Evolutionary conservation across 2,113 vertebrate genomes (phyloP), one percentile per base, ranked within the genome.

Genomic region (Atlantisia rogersi): DNA sequence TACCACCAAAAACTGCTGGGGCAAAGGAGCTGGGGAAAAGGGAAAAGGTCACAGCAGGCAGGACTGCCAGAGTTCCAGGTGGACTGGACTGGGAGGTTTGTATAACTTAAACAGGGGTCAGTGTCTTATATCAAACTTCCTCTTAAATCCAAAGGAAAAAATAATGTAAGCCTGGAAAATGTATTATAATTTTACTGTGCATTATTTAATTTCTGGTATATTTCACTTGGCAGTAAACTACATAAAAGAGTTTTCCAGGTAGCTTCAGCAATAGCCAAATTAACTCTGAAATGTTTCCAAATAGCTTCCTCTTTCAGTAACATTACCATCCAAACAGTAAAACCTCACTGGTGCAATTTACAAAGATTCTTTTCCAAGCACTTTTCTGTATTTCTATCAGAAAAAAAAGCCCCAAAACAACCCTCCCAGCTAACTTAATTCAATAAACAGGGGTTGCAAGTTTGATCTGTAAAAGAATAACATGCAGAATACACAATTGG

Each of bases 1-100:
- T 46, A 52, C 35, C 25, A 53, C 32, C 44, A 80, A 29, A 29
- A 52, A 73, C 28, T 48, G 31, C 17, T 50, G n/a, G 46, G 44
- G 20, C 46, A 59, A 20, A 55, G 20, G 9, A 1, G 0, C 0
- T 0, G 12, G 2, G 3, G n/a, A 25, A 37, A 24, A 40, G 5
- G 28, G 19, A 18, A 85, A 74, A 88, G 31, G 32, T 37, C 25
- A 71, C 21, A 63, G 26, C 4, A 74, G 31, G 22, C 10, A 39
- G 48, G 25, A 65, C 9, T 59, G 42, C 11, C 68, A 21, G 67
- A 52, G 13, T 78, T 92, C 71, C 44, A 58, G 17, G 17, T 46
- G 44, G 42, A 12, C 46, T 13, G 5, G 28, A 48, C 48, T 14
- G 29, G 60, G 39, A 92, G 44, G 16, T 50, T 42, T 60, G 7